Conservation (phyloP, 53 echinoderm and acorn worm genomes). For the Temnopleurus reevesii region DNA sequence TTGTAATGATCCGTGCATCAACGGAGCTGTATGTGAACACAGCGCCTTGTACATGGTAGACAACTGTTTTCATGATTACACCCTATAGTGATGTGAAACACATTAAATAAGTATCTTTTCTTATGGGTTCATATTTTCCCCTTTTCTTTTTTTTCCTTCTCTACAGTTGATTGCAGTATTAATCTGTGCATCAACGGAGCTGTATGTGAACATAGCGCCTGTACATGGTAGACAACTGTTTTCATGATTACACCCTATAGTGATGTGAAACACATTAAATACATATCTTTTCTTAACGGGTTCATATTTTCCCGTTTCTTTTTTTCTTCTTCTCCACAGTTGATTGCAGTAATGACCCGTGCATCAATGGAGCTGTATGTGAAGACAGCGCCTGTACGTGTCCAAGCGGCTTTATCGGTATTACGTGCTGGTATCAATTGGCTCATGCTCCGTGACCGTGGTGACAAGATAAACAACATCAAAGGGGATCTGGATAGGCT, state of each 20-base stretch:
- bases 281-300: background rate
- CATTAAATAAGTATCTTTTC: no score
- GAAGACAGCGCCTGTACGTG: background rate
- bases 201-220: background rate
- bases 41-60: background rate
- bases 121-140: no score
- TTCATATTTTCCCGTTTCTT: no score
- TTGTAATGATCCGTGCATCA: background rate
- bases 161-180: background rate
- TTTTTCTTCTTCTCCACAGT: background rate
- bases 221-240: no score
- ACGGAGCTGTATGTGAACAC: background rate
- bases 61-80: no score
- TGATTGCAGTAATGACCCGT: background rate
- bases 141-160: background rate
- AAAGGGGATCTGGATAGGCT: no score
- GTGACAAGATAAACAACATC: no score
- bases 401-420: background rate
- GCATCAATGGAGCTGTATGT: background rate
- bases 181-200: background rate
- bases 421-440: background rate
- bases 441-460: no score
- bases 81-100: no score
- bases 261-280: no score
- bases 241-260: no score